A percentile compares a stretch with the other conserved stretches of the same genome.
Evolutionary conservation across 2,797 vertebrate species (phyloP).

Genomic region (Simalia tracyae): DNA sequence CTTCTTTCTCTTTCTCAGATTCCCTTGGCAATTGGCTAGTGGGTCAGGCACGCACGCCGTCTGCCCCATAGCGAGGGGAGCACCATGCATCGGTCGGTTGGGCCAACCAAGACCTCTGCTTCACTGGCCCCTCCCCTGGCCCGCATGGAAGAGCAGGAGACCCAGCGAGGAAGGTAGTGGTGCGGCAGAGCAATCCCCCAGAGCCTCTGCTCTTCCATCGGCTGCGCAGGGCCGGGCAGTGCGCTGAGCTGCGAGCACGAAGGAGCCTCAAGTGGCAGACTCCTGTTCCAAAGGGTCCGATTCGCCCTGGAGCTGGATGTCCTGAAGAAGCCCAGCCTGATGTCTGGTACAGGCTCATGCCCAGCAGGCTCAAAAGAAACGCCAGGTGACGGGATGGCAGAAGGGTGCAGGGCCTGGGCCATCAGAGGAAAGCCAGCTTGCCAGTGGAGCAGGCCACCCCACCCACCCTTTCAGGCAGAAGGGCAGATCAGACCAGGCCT

Average conservation of each 20-base stretch:
- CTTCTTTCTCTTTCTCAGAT: not conserved
- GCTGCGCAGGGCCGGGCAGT: not conserved
- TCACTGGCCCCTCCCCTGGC: not conserved
- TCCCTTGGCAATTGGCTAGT: not conserved
- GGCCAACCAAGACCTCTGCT: not conserved
- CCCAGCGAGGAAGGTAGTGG: not conserved
- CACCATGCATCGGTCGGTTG: too few species aligned
- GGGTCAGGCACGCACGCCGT: not conserved
- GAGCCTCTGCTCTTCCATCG: not conserved
- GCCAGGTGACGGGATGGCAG: not conserved
- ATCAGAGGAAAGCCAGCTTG: not conserved
- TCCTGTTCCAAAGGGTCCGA: not conserved
- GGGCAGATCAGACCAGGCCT: too few species aligned
- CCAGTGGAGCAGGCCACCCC: not conserved
- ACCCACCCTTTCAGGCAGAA: too few species aligned
- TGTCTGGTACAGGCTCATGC: not conserved
- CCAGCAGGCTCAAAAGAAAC: not conserved
- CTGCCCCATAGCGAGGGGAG: not conserved
- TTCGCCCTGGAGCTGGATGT: not conserved
- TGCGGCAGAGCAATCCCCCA: too few species aligned
- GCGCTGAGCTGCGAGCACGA: too few species aligned
- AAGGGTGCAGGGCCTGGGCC: not conserved
- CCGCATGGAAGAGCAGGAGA: too few species aligned
- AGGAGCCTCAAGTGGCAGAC: not conserved
- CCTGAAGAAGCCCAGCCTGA: not conserved